Evolutionary conservation across 2,113 vertebrate species (phyloP).

Genomic region (Malurus melanocephalus): DNA sequence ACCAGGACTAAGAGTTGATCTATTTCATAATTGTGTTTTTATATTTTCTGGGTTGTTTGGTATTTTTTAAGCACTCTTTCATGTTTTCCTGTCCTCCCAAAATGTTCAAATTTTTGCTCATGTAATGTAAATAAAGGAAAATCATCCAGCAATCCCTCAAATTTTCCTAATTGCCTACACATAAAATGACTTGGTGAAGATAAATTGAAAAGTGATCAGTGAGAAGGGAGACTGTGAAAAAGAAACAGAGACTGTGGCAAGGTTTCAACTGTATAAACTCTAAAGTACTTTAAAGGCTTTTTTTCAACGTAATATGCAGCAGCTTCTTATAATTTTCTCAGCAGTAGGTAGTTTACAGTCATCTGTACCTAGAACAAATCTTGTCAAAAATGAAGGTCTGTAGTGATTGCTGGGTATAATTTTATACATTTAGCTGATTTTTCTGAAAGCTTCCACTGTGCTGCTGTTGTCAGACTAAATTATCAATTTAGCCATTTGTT

Average conservation of each 20-base stretch:
- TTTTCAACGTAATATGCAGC: constrained; percentile 40
- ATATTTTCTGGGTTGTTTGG: constrained; percentile 8
- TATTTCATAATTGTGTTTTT: constrained; percentile 58
- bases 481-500: constrained; percentile 68
- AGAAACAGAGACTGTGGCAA: background rate
- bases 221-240: background rate
- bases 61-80: constrained; percentile 21
- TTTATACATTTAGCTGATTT: constrained; percentile 65
- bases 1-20: constrained; percentile 45
- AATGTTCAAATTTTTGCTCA: constrained; percentile 44
- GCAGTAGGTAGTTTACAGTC: constrained; percentile 44
- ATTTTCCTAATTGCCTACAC: constrained; percentile 23
- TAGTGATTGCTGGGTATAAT: constrained; percentile 63
- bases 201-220: background rate
- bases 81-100: background rate
- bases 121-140: constrained; percentile 45
- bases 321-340: constrained; percentile 67
- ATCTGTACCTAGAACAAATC: constrained; percentile 64
- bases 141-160: constrained; percentile 11
- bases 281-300: constrained; percentile 46
- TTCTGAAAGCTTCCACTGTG: constrained; percentile 61
- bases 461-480: constrained; percentile 65
- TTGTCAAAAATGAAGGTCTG: constrained; percentile 64
- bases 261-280: background rate
- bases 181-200: constrained; percentile 5